Conservation (phyloP, 2,888 invertebrate species). For the Trypoxylon attenuatum region DNA sequence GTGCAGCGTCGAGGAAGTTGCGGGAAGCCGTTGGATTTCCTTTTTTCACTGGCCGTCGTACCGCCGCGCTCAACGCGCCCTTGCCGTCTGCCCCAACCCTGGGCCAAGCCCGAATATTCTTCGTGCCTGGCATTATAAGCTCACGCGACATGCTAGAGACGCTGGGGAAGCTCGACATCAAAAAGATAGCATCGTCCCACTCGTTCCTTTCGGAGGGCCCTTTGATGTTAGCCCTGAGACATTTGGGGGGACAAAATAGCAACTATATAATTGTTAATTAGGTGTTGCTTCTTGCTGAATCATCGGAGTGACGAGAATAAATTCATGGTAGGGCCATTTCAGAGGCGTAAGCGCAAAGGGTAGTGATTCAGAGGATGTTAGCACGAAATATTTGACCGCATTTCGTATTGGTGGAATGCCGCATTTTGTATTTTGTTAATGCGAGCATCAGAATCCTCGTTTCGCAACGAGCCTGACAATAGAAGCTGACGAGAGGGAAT, state of each 20-base stretch:
- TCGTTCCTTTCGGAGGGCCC: not conserved
- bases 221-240: not conserved
- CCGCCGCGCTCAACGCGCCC: too few relatives aligned
- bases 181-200: constrained; percentile 1
- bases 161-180: not conserved
- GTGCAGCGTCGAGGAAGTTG: not conserved
- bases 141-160: constrained; percentile 11
- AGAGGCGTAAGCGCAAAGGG: too few relatives aligned
- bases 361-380: too few relatives aligned
- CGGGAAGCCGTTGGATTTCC: not conserved
- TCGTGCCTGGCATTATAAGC: constrained; percentile 19
- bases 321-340: too few relatives aligned
- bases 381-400: too few relatives aligned
- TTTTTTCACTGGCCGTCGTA: too few relatives aligned
- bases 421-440: too few relatives aligned
- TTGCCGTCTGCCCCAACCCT: not conserved
- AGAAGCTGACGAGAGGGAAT: too few relatives aligned
- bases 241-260: not conserved
- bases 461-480: too few relatives aligned
- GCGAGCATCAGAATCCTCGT: too few relatives aligned
- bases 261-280: not conserved
- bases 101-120: constrained; percentile 2
- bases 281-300: not conserved
- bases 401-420: too few relatives aligned
- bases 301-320: not conserved